Conservation (phyloP, 2,888 invertebrate genomes). For the Patella caerulea region DNA sequence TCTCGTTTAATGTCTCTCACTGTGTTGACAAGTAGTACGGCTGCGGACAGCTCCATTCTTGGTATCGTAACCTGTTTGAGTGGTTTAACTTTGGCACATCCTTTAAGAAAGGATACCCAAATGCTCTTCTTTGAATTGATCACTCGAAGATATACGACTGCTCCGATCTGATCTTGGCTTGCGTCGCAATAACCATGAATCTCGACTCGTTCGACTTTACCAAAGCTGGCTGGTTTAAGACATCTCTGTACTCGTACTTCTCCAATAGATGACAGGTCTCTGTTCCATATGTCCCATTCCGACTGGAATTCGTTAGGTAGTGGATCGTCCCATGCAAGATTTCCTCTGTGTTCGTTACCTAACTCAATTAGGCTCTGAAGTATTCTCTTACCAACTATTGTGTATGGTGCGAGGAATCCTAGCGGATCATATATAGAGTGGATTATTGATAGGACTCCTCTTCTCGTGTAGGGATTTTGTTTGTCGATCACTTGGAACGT, state of each 20-base stretch:
- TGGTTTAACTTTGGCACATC: constrained; percentile 1
- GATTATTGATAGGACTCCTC: constrained; percentile 13
- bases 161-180: constrained; percentile 4
- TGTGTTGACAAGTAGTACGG: constrained; percentile 3
- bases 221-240: not conserved
- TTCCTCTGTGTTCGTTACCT: not conserved
- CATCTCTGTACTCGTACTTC: not conserved
- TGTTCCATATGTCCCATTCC: not conserved
- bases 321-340: constrained; percentile 3
- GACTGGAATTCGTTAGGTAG: not conserved
- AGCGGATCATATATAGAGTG: constrained; percentile 13
- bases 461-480: constrained; percentile 9
- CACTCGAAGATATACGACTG: not conserved
- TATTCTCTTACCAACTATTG: constrained; percentile 1
- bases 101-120: not conserved
- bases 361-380: not conserved
- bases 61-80: not conserved
- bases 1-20: not conserved
- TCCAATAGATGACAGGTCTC: not conserved
- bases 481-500: not conserved
- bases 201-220: not conserved
- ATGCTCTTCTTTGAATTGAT: not conserved
- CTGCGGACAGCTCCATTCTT: constrained; percentile 4
- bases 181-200: not conserved
- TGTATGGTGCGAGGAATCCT: constrained; percentile 12